phyloP scores from a whole-genome alignment of 2,797 vertebrate species.

The Spinibarbus caldwelli region DNA sequence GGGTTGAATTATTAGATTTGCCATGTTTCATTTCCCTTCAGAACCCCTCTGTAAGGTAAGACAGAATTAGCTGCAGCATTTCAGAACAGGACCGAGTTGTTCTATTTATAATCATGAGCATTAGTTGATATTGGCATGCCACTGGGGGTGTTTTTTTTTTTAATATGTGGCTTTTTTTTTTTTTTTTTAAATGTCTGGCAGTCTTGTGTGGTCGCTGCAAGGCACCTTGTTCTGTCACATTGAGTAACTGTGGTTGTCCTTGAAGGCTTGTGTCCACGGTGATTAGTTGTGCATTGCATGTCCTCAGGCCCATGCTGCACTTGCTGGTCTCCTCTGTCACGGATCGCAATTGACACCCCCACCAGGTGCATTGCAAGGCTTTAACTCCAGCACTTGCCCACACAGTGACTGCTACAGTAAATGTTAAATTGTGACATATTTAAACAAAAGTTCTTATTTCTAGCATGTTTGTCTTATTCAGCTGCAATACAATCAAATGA shows the following conservation, averaged over 20 bases:
- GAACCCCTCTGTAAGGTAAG: constrained; percentile 40
- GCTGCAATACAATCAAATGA: constrained; percentile 4
- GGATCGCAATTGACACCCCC: constrained; percentile 65
- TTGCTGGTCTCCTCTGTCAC: constrained; percentile 59
- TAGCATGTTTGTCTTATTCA: constrained; percentile 4
- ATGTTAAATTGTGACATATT: constrained; percentile 7
- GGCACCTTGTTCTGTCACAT: constrained; percentile 70
- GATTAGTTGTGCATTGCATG: constrained; percentile 69
- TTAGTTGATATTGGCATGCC: constrained; percentile 51
- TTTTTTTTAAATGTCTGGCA: constrained; percentile 46
- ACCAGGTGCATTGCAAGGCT: constrained; percentile 43
- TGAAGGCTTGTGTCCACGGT: constrained; percentile 69
- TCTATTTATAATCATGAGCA: constrained; percentile 55
- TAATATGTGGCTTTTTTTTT: constrained; percentile 62
- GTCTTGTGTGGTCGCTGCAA: constrained; percentile 61
- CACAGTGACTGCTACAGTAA: constrained; percentile 3
- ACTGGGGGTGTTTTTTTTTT: constrained; percentile 55
- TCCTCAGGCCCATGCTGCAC: constrained; percentile 61
- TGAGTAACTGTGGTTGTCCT: constrained; percentile 74
- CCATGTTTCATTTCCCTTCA: constrained; percentile 25
- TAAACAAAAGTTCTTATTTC: neutral
- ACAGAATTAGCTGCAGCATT: constrained; percentile 22
- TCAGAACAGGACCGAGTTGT: neutral
- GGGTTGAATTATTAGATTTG: neutral
- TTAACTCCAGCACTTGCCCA: constrained; percentile 6